Base-by-base conservation (phyloP, 1,140 invertebrate species). In the Hypothenemus hampei region DNA sequence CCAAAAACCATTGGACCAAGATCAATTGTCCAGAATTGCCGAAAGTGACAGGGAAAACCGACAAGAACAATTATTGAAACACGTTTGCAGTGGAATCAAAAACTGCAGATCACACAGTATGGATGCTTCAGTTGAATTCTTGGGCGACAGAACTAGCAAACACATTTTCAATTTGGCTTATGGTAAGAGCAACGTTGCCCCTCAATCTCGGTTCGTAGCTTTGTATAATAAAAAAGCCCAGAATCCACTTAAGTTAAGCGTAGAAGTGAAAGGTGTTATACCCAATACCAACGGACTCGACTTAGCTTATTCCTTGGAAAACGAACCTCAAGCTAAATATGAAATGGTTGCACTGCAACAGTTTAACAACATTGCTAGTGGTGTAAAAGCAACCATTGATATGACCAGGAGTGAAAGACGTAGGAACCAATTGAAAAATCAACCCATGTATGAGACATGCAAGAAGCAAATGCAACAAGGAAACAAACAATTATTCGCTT, bases 131-230 rank as follows among this genome's bases (percentile, higher is more conserved):
- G 60, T 78, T 1, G 54, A 74, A 44, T 75, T 83, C 41, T 65
- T 73, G 29, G 76, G 75, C 11, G 56, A 73, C 10, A 64, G 74
- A n/a, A 73, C 73, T 10, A 56, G 48, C 5, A 57, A 76, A 36
- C 78, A 76, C 52, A 63, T 69, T 4, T 23, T 76, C 0, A 80
- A 78, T 1, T 50, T 72, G 5, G 80, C 78, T 37, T 53, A 69
- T n/a, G 76, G 73, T n/a, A 57, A 59, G 0, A 84, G 79, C 58
- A 65, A 70, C 4, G 73, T 79, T 2, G 77, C 81, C 53, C 61
- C 70, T 0, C 79, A 78, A 54, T 67, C 69, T 3, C 75, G 76
- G 41, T 61, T 70, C 26, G 70, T 66, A 1, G 50, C 73, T 49
- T 80, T 67, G 52, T 73, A 60, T 66, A 72, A 66, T 36, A 71